Evolutionary conservation across 2,797 vertebrate species (phyloP), one percentile per base, ranked within the genome.

Genomic region (Harpagifer antarcticus): DNA sequence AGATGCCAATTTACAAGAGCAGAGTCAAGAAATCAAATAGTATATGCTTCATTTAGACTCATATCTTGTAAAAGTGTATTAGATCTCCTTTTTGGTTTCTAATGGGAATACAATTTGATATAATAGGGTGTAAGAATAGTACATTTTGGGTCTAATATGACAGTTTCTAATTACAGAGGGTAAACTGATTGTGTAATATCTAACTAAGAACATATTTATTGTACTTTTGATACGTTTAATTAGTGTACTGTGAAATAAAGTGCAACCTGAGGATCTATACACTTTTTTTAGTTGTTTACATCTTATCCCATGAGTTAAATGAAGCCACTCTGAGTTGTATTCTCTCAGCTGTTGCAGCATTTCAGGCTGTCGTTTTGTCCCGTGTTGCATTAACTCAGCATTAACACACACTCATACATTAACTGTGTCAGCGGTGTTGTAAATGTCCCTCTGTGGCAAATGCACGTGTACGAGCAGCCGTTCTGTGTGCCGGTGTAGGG

Each of bases 361-460:
- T 66, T 52, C 67, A 66, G 79, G 79, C 86, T 89, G 83, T 81
- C 61, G 56, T 91, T 82, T 69, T 91, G 91, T 91, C 88, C 78
- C 63, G 81, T 90, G 92, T 91, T 81, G 86, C 88, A 94, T 94
- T 94, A 94, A 94, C 93, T 85, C 81, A 81, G 76, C 89, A 93
- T 93, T 95, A 95, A 95, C 93, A 93, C 79, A 88, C 89, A 93
- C 94, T 94, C 92, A 94, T 94, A 79, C 89, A 94, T 94, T 94
- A 95, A 95, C 92, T 83, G 80, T 76, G 86, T 90, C 89, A 78
- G 77, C 85, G 54, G 79, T 88, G 82, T 87, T 60, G 72, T 88
- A 83, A 73, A 68, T 63, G 83, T 92, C 74, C 77, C 73, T 47
- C n/a, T 85, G 83, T 92, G 81, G 86, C 87, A 83, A 88, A 44